Evolutionary conservation across 2,113 vertebrate species (phyloP).

Genomic region (Odocoileus virginianus): DNA sequence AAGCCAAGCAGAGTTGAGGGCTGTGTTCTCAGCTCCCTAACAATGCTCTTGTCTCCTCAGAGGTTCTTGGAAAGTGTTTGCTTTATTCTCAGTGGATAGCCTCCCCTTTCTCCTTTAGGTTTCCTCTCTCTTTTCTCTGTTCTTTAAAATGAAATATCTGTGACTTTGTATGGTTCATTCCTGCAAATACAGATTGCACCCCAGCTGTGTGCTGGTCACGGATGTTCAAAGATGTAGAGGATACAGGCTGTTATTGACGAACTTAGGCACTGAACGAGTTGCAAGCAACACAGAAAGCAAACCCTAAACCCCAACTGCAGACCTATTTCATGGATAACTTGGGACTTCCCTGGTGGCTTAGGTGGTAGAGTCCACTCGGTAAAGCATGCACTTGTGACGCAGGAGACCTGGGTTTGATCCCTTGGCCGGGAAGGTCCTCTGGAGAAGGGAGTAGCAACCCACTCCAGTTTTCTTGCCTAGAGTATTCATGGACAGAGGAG

Average conservation of each 20-base stretch:
- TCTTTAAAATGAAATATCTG: not conserved
- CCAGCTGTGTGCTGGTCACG: too few relatives aligned
- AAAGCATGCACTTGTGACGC: not conserved
- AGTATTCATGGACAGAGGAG: not conserved
- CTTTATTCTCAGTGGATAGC: not conserved
- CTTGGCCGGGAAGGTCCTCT: not conserved
- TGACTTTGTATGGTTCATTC: not conserved
- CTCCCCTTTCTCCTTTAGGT: not conserved
- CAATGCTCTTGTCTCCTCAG: not conserved
- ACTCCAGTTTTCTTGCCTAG: not conserved
- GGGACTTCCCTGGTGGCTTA: not conserved
- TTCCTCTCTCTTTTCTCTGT: not conserved
- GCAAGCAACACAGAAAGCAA: not conserved
- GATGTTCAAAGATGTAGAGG: not conserved
- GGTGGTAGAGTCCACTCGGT: not conserved
- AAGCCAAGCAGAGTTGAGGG: not conserved
- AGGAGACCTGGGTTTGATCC: not conserved
- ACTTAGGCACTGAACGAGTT: fast-evolving
- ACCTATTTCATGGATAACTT: not conserved
- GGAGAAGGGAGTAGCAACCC: not conserved
- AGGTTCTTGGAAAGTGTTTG: not conserved
- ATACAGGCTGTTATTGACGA: not conserved
- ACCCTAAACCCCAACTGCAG: not conserved
- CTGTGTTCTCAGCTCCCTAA: not conserved
- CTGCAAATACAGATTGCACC: not conserved